A percentile compares a stretch with the other conserved stretches of the same genome.
Evolutionary conservation across 2,797 vertebrate genomes (phyloP).

Genomic region (Lacerta agilis): DNA sequence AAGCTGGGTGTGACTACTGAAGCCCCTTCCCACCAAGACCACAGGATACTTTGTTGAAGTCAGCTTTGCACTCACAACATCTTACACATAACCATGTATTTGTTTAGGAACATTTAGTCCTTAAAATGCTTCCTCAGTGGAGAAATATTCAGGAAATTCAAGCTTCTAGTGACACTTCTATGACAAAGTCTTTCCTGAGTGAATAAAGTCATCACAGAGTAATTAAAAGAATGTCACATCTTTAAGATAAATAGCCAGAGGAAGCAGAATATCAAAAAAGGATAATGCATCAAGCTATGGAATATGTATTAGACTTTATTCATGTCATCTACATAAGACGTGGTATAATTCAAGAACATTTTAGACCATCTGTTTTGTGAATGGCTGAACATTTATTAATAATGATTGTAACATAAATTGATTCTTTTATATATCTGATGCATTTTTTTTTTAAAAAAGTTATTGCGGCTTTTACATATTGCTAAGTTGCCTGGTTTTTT

Average conservation of each 20-base stretch:
- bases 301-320: conserved; percentile 1
- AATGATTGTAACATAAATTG: not conserved
- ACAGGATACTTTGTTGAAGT: not conserved
- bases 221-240: conserved; percentile 17
- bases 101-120: not conserved
- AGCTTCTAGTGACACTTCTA: not conserved
- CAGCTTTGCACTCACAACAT: not conserved
- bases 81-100: not conserved
- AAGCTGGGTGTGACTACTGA: too few relatives aligned
- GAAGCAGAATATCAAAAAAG: not conserved
- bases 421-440: not conserved
- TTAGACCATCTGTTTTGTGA: not conserved
- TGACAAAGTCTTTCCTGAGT: not conserved
- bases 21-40: not conserved
- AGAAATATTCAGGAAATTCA: not conserved
- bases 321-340: not conserved
- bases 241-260: not conserved
- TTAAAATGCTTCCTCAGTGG: not conserved
- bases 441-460: not conserved
- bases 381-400: not conserved
- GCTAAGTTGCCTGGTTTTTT: not conserved
- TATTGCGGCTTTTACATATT: not conserved
- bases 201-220: not conserved
- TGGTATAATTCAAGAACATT: not conserved
- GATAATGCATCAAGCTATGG: not conserved